Percentiles rank a stretch among this genome's conserved stretches.
Evolutionary conservation across 2,113 vertebrate species (phyloP).

Genomic region (Gymnarchus niloticus): DNA sequence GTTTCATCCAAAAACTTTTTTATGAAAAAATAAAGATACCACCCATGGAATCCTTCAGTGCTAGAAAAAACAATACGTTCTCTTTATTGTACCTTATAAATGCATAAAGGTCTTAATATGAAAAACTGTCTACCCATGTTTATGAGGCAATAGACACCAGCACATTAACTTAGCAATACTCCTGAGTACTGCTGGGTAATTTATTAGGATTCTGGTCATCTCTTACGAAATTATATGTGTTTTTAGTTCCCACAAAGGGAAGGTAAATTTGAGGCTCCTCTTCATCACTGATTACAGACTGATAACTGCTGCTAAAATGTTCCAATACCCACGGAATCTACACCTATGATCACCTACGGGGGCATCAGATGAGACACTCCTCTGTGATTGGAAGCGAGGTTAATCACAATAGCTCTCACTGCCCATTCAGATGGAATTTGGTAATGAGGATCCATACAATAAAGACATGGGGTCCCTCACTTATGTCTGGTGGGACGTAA

Average conservation of each 20-base stretch:
- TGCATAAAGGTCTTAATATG: neutral
- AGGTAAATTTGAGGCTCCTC: neutral
- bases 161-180: neutral
- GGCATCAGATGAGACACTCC: neutral
- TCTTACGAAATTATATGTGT: neutral
- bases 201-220: neutral
- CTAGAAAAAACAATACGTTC: constrained; percentile 8
- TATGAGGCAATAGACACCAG: neutral
- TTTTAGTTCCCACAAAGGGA: neutral
- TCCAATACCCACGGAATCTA: neutral
- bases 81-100: neutral
- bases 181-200: neutral
- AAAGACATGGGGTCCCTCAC: neutral
- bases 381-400: neutral
- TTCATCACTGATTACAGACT: neutral
- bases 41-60: neutral
- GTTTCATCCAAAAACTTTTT: constrained; percentile 3
- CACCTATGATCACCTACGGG: neutral
- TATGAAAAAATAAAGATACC: neutral
- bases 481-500: constrained; percentile 45
- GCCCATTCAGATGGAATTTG: too few relatives aligned
- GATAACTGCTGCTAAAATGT: neutral
- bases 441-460: neutral
- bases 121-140: neutral
- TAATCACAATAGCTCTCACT: too few relatives aligned